Evolutionary conservation across 2,888 invertebrate genomes (phyloP).

Genomic region (Luperina testacea): DNA sequence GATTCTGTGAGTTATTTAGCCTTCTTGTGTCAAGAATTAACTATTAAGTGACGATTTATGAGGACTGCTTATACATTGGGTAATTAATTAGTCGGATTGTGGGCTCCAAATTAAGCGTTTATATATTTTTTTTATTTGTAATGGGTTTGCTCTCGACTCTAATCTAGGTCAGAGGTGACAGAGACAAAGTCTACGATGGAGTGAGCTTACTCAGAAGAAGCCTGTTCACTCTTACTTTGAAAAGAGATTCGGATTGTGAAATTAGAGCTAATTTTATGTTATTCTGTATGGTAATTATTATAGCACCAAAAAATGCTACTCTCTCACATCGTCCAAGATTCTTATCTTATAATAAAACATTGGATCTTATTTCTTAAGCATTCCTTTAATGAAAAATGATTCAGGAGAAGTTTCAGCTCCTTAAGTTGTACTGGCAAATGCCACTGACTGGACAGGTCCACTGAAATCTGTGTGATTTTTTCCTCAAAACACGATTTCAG

Average conservation of each 20-base stretch:
- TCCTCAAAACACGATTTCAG: background rate
- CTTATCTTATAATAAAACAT: too few relatives aligned
- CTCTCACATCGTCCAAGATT: background rate
- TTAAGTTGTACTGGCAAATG: background rate
- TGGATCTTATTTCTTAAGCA: background rate
- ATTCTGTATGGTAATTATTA: background rate
- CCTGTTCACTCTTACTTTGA: too few relatives aligned
- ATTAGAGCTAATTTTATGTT: background rate
- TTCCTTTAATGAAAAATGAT: background rate
- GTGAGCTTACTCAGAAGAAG: too few relatives aligned
- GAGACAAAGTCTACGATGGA: too few relatives aligned
- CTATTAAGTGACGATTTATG: slow-evolving; percentile 8
- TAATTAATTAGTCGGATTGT: background rate
- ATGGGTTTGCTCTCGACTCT: too few relatives aligned
- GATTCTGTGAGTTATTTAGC: slow-evolving; percentile 3
- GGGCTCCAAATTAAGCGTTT: background rate
- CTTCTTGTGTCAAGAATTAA: slow-evolving; percentile 15
- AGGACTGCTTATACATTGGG: background rate
- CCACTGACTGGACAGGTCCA: background rate
- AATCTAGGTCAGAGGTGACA: too few relatives aligned
- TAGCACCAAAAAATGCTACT: too few relatives aligned
- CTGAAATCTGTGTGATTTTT: background rate
- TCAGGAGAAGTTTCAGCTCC: background rate
- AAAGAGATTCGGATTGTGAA: background rate
- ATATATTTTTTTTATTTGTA: too few relatives aligned